Percentiles rank a stretch among this genome's conserved stretches.
Conservation (phyloP, 2,888 invertebrate genomes). For the Chymomyza amoena region DNA sequence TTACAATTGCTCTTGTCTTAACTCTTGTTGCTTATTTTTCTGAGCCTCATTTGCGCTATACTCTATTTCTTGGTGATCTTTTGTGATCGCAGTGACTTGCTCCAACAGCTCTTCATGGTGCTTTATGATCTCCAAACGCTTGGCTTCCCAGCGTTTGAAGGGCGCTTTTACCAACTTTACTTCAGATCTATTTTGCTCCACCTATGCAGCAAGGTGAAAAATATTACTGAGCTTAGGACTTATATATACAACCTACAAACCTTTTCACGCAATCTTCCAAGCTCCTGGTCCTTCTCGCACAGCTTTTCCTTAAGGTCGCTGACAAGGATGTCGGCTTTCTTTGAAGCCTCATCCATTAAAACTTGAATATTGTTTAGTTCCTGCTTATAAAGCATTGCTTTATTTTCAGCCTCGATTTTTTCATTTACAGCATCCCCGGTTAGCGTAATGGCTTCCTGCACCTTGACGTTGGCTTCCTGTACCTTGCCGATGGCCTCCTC, state of each 20-base stretch:
- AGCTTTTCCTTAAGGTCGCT: too few species aligned
- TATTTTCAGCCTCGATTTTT: conserved; percentile 80
- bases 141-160: conserved; percentile 62
- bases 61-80: too few species aligned
- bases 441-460: conserved; percentile 81
- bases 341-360: too few species aligned
- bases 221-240: too few species aligned
- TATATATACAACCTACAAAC: too few species aligned
- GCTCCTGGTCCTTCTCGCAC: too few species aligned
- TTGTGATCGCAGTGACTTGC: too few species aligned
- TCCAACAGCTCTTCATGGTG: conserved; percentile 70
- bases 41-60: too few species aligned
- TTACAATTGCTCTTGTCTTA: conserved; percentile 49
- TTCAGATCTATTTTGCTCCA: conserved; percentile 51
- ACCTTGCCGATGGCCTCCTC: conserved; percentile 80
- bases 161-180: conserved; percentile 75
- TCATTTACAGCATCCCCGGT: conserved; percentile 81
- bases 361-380: conserved; percentile 81
- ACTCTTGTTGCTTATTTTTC: too few species aligned
- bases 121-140: conserved; percentile 57
- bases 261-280: too few species aligned
- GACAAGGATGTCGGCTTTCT: too few species aligned
- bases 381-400: conserved; percentile 80
- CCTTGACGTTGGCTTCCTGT: conserved; percentile 81
- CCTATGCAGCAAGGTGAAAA: too few species aligned